Percentiles rank a stretch among this genome's conserved stretches.
phyloP scores from a whole-genome alignment of 2,113 vertebrate genomes.

The Protobothrops mucrosquamatus region DNA sequence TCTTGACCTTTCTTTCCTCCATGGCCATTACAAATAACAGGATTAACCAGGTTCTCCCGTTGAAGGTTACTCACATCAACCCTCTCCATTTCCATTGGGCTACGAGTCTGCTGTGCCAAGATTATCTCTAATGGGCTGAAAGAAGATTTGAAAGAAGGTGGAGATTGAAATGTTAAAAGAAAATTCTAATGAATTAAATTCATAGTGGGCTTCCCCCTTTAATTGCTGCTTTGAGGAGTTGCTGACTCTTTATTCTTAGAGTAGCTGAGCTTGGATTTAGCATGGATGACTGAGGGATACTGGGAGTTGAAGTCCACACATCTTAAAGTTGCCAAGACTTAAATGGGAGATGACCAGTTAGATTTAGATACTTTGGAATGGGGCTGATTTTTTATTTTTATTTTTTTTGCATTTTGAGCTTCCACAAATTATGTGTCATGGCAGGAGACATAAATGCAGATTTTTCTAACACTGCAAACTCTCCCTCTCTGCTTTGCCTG shows the following conservation, averaged over 20 bases:
- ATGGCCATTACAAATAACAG: slow-evolving; percentile 15
- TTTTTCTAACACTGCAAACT: slow-evolving; percentile 28
- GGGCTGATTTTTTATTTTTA: not conserved
- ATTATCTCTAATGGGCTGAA: slow-evolving; percentile 22
- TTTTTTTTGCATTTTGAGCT: not conserved
- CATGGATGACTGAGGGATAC: not conserved
- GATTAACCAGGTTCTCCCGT: not conserved
- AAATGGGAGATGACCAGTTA: not conserved
- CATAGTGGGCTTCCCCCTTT: slow-evolving; percentile 50
- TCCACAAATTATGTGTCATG: slow-evolving; percentile 38
- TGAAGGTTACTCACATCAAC: slow-evolving; percentile 55
- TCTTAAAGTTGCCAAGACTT: not conserved
- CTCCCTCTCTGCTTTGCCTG: slow-evolving; percentile 29
- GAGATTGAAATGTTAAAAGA: slow-evolving; percentile 37
- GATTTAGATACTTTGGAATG: not conserved
- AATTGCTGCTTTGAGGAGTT: slow-evolving; percentile 60
- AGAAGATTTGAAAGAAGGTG: slow-evolving; percentile 9
- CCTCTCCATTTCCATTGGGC: slow-evolving; percentile 36
- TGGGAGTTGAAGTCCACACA: not conserved
- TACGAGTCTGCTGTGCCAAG: slow-evolving; percentile 25
- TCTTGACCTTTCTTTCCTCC: slow-evolving; percentile 38
- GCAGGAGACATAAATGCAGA: slow-evolving; percentile 50
- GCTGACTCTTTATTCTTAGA: slow-evolving; percentile 58
- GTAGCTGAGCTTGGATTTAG: slow-evolving; percentile 6
- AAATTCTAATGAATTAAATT: slow-evolving; percentile 67